Evolutionary conservation across 2,888 invertebrate species (phyloP), one percentile per base, ranked within the genome.

Genomic region (Acronicta alni): DNA sequence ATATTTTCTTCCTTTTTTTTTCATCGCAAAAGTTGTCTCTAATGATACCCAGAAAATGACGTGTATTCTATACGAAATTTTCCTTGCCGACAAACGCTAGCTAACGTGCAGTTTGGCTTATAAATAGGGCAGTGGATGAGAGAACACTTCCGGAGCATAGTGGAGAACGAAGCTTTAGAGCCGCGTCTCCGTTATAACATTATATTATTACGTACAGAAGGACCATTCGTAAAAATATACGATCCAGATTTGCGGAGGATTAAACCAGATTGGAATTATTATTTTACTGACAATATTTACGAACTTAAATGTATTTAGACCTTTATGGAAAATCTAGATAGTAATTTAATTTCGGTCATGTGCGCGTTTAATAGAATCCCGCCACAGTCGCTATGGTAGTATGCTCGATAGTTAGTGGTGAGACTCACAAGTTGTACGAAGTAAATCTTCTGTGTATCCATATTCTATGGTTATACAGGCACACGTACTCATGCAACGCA

Each of bases 71-170:
- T 53, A 53, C 56, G 42, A 53, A 72, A 67, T 76, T 76, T 78
- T 52, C 64, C 49, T 73, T 67, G 67, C 57, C 67, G 57, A 62
- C 65, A 66, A 66, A 74, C 62, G 49, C 49, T 63, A 69, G 67
- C 64, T 73, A 68, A 68, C 68, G 67, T 71, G 57, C 58, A 68
- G 59, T 68, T 72, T 74, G 72, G 69, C 63, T 75, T 87, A 88
- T 90, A 89, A 91, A 91, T 91, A 90, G 90, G 88, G 81, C 89
- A 87, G 77, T 84, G 75, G 85, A 86, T 81, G 87, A 83, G 85
- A 86, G 85, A 83, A 84, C 83, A 82, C 88, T 89, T 90, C 90
- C 90, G 85, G 85, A 72, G 79, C 80, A 79, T 67, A 76, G 70
- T 69, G 72, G 61, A 73, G 76, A 84, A 79, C 79, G 82, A 82